Evolutionary conservation across 2,113 vertebrate species (phyloP).

Genomic region (Chloropsis hardwickii): DNA sequence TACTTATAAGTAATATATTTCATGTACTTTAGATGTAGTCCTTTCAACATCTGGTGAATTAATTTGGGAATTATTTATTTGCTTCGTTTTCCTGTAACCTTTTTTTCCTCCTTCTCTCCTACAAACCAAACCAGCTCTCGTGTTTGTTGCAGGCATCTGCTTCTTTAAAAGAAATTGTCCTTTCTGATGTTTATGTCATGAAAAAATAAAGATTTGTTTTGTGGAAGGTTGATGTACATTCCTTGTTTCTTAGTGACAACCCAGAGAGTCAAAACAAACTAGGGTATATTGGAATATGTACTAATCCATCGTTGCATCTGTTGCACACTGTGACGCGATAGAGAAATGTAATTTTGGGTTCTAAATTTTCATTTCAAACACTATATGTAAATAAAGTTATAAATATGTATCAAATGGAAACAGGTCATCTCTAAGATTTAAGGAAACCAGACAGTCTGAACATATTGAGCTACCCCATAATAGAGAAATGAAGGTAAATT

Average conservation of each 20-base stretch:
- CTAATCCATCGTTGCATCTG: background rate
- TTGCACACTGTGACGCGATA: background rate
- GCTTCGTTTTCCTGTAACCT: background rate
- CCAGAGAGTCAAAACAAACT: background rate
- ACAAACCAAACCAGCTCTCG: background rate
- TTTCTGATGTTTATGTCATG: background rate
- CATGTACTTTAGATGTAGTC: background rate
- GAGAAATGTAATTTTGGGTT: background rate
- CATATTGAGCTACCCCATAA: background rate
- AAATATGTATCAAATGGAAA: background rate
- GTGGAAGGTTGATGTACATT: background rate
- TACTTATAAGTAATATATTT: background rate
- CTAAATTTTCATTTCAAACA: background rate
- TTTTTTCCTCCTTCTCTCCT: background rate
- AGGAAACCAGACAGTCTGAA: background rate
- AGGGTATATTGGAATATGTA: background rate
- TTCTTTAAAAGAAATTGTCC: background rate
- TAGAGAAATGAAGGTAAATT: background rate
- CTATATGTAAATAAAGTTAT: background rate
- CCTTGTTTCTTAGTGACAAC: background rate
- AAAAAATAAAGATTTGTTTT: background rate
- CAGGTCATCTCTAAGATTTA: background rate
- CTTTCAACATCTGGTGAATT: background rate
- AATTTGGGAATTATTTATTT: background rate
- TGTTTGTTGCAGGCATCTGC: background rate